Conservation (phyloP, 2,888 invertebrate species). For the Acronicta psi region DNA sequence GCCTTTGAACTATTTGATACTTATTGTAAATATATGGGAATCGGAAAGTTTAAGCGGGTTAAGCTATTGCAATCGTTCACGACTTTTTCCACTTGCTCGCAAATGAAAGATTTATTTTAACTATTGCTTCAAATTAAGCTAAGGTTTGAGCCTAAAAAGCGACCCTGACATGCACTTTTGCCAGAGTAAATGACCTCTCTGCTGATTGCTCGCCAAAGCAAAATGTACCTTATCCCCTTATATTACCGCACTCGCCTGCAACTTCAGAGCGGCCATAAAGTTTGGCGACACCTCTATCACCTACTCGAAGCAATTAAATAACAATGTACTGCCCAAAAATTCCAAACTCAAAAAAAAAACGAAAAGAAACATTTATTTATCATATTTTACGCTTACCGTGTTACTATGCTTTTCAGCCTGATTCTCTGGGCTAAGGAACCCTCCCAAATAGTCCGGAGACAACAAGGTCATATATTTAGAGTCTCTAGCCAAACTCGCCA, state of each 20-base stretch:
- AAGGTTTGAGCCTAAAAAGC: neutral
- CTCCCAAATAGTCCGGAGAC: constrained; percentile 80
- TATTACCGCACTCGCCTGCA: neutral
- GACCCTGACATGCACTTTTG: no score
- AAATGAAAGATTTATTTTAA: no score
- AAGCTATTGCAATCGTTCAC: constrained; percentile 9
- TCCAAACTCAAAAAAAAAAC: no score
- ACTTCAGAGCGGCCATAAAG: no score
- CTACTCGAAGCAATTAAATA: no score
- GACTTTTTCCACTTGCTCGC: no score
- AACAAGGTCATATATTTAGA: constrained; percentile 78
- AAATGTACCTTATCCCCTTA: neutral
- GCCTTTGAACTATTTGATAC: constrained; percentile 3
- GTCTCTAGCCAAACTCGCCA: constrained; percentile 83
- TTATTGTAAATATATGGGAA: no score
- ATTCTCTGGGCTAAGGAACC: constrained; percentile 83
- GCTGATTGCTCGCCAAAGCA: neutral
- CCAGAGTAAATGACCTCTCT: neutral
- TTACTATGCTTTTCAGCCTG: constrained; percentile 82
- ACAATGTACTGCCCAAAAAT: no score
- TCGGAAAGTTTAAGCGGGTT: neutral
- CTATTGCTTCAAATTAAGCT: no score
- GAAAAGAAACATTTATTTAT: neutral
- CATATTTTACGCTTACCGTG: constrained; percentile 65
- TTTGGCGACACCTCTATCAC: no score